Percentiles rank a stretch among this genome's conserved stretches.
phyloP scores from a whole-genome alignment of 2,797 vertebrate genomes.

The Pseudochromis fuscus region DNA sequence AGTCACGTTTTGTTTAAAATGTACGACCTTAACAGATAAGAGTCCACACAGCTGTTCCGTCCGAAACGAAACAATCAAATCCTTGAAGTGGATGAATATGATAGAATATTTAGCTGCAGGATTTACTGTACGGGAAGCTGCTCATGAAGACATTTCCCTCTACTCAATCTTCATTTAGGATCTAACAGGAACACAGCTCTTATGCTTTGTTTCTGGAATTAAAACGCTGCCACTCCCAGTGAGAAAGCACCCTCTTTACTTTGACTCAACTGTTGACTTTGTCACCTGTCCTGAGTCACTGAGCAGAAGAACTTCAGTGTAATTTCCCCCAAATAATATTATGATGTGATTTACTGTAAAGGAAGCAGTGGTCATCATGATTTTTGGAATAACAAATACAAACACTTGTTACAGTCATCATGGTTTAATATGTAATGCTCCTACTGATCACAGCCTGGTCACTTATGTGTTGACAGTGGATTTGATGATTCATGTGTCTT shows the following conservation, averaged over 20 bases:
- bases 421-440: background rate
- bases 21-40: conserved; percentile 60
- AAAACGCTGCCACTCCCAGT: conserved; percentile 75
- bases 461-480: background rate
- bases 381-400: background rate
- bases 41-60: conserved; percentile 47
- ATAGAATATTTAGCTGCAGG: conserved; percentile 27
- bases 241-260: conserved; percentile 74
- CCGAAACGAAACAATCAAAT: conserved; percentile 49
- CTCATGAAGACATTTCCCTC: conserved; percentile 54
- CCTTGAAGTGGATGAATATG: conserved; percentile 53
- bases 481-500: too few species aligned
- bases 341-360: conserved; percentile 8
- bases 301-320: conserved; percentile 3
- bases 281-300: conserved; percentile 43
- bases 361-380: background rate
- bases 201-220: conserved; percentile 71
- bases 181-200: conserved; percentile 75
- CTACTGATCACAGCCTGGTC: background rate
- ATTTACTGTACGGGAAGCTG: conserved; percentile 68
- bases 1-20: conserved; percentile 37
- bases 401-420: background rate
- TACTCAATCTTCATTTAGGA: conserved; percentile 71
- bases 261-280: conserved; percentile 39
- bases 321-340: background rate